Base-by-base conservation (phyloP, 2,113 vertebrate species). In the Stercorarius parasiticus region DNA sequence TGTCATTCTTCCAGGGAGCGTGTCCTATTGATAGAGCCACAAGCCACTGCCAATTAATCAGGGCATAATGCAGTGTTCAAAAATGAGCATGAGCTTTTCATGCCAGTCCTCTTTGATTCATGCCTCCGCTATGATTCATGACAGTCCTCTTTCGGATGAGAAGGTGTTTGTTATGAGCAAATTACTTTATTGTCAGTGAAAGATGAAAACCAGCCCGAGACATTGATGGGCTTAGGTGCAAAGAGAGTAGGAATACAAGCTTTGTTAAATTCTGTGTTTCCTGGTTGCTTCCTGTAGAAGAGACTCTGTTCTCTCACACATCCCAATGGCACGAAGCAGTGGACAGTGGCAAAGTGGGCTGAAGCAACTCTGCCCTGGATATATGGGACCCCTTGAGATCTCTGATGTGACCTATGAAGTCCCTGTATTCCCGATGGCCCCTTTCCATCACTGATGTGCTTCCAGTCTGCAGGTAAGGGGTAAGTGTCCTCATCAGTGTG, bases 1-100 rank as follows among this genome's bases (percentile, higher is more conserved):
- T 95, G 89, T 94, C 89, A 32, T 65, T 72, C 81, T 95, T 93
- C 65, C 77, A 87, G 77, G 77, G 56, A 95, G 13, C 0, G 0
- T 82, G 74, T 93, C 62, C 71, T 88, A 17, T 66, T 88, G 88
- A 90, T 86, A 86, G 67, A 95, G 29, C 45, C 82, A 78, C 72
- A 88, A 95, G 67, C 67, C 72, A 74, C 53, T 93, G 90, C 79
- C 92, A 95, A 70, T 94, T 92, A 78, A 94, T 88, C 53, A 71
- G 76, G 58, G 88, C 43, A 66, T 82, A 90, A 90, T 71, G 45
- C n/a, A 86, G 58, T 25, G 38, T 22, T 92, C 88, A 93, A 58
- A 95, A 95, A 55, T 67, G 67, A 94, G 27, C 76, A 59, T 88
- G 53, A 93, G 45, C 58, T 81, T 91, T 95, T 90, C 79, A 58